Conservation (phyloP, 1,140 invertebrate species). For the Aporrectodea caliginosa region DNA sequence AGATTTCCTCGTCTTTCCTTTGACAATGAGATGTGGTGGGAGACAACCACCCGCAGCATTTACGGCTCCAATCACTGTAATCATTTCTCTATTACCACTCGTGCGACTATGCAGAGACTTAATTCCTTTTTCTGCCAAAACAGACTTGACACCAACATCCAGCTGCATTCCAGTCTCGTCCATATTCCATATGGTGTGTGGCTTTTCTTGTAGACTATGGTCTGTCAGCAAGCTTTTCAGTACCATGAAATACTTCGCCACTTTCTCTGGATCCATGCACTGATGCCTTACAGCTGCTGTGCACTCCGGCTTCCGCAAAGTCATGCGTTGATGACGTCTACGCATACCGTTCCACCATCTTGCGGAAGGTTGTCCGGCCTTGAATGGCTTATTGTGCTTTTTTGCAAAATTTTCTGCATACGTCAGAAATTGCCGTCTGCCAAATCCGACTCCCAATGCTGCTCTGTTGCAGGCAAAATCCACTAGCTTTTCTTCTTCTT, state of each 20-base stretch:
- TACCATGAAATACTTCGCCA: background rate
- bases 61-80: constrained; percentile 4
- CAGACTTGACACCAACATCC: constrained; percentile 52
- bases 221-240: background rate
- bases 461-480: background rate
- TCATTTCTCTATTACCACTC: constrained; percentile 44
- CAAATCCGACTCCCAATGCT: background rate
- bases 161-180: constrained; percentile 58
- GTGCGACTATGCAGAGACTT: constrained; percentile 54
- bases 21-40: constrained; percentile 5
- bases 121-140: constrained; percentile 51
- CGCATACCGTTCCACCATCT: background rate
- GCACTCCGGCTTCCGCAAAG: background rate
- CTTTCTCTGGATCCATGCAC: background rate
- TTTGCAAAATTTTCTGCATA: background rate
- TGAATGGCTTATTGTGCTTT: background rate
- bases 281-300: background rate
- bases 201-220: background rate
- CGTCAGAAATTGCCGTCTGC: background rate
- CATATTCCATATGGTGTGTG: constrained; percentile 51
- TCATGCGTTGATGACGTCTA: background rate
- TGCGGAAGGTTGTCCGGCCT: background rate
- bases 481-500: background rate
- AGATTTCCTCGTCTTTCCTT: constrained; percentile 15
- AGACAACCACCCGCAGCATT: constrained; percentile 11